These are phyloP conservation scores for Pseudorhombus dupliciocellatus DNA, from an alignment of 2,113 vertebrate species.

Conservation along the genomic window DNA sequence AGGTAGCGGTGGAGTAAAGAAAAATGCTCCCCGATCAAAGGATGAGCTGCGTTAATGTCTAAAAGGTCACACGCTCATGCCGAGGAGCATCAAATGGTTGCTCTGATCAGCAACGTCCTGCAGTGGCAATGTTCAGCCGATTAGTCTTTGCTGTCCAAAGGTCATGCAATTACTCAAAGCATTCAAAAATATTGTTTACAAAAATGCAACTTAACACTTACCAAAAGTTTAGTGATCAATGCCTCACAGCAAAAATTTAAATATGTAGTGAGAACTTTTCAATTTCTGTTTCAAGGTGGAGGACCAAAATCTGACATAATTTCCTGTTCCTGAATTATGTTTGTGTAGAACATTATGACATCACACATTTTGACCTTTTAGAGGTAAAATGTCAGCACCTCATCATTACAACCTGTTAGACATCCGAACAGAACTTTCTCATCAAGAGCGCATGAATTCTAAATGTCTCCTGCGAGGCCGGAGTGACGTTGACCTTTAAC, in stretches of 20 bases:
- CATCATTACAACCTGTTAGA: neutral
- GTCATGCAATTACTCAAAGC: constrained; percentile 46
- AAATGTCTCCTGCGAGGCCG: neutral
- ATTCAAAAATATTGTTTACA: constrained; percentile 30
- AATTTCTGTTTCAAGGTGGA: neutral
- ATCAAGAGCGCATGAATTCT: neutral
- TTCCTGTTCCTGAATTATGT: neutral
- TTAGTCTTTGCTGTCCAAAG: constrained; percentile 40
- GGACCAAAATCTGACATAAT: neutral
- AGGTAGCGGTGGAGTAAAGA: constrained; percentile 63
- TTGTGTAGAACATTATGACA: neutral
- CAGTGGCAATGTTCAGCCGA: constrained; percentile 19
- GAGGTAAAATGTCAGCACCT: neutral
- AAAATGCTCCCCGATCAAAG: constrained; percentile 62
- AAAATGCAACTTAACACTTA: neutral
- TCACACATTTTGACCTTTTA: neutral
- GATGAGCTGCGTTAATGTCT: constrained; percentile 35
- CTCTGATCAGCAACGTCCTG: constrained; percentile 21
- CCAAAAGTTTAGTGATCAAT: no score
- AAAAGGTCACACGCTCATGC: constrained; percentile 55
- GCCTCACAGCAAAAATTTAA: neutral
- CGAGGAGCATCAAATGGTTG: constrained; percentile 19
- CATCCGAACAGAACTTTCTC: neutral
- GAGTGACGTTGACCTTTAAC: neutral
- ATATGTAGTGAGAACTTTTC: neutral